Base-by-base conservation (phyloP, 30 jellyfish, hydroid and myxozoan genomes). In the Pseudorhiza aurosa region DNA sequence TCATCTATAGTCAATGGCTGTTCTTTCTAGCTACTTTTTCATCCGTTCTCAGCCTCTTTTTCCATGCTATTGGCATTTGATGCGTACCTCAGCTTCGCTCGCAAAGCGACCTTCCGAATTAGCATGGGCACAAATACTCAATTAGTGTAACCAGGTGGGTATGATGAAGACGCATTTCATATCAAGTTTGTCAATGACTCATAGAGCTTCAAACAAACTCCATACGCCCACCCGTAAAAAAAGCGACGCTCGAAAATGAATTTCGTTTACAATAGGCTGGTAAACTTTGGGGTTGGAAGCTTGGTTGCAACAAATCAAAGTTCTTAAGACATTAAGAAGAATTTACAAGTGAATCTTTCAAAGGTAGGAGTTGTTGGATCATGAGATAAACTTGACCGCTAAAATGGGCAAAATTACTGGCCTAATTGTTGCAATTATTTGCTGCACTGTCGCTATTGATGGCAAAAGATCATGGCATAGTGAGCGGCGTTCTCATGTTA, bases 201-300 rank as follows among this genome's bases (percentile, higher is more conserved):
- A 80, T 80, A 42, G 35, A 33, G 67, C 83, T 18, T 5, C 29
- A 43, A 65, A 22, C 72, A 17, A 35, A 24, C 29, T 64, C 77
- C 84, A 80, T 80, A 60, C 91, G 69, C 84, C 70, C 91, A 80
- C 84, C 91, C 75, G 91, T 55, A 65, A 46, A 51, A 57, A 64
- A 80, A 80, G 91, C 91, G 91, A 80, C 91, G 91, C 91, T 65
- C 84, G 79, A 80, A 80, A 65, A 64, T 19, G 42, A 30, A 68
- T 27, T 39, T 57, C 74, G 83, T 51, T 80, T 69, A 44, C 71
- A 27, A 70, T 80, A 65, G 71, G 56, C 84, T 31, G 50, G 84
- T 63, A 63, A 65, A 55, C 77, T 65, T 80, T 65, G 71, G 58
- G 12, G 36, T 57, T 15, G 68, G 36, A 39, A 31, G 82, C 80